Evolutionary conservation across 2,888 invertebrate species (phyloP), one percentile per base, ranked within the genome.

Genomic region (Cantharis lateralis): DNA sequence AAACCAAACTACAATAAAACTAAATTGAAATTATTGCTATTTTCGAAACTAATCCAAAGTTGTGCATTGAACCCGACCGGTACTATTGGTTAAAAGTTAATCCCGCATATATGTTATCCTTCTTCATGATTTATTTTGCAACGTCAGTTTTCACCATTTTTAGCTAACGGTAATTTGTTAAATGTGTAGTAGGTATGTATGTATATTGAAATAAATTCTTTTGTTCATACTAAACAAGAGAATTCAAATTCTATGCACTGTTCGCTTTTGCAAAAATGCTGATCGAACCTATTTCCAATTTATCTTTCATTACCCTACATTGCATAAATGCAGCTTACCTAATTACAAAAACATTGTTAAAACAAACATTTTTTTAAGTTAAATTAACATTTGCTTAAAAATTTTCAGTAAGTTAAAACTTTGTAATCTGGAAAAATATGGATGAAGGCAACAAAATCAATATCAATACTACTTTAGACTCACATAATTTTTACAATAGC

Each of bases 211-310:
- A 78, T 78, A 70, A 73, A 78, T 48, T 75, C 78, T 78, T 78
- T 78, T 78, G 78, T 78, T 78, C 73, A 62, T 78, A 32, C 16
- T 62, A 64, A 78, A 78, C 77, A 75, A 78, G 77, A 71, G 77
- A 72, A 76, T 76, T 73, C 64, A 72, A 76, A 76, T 70, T 76
- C 69, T 28, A 73, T 73, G 76, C 76, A 66, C 69, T 68, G 32
- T 70, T 73, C 76, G 62, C 24, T 62, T 26, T 62, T 72, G 63
- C 28, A 70, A 73, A 76, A 73, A 73, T 76, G 76, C 76, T 76
- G 76, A 76, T 73, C 73, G 76, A 32, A 66, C 76, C 70, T 73
- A 73, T 76, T 76, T 66, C 70, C 11, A 72, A 71, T 72, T 76
- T 76, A 75, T 68, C n/a, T 75, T 75, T 70, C 68, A 66, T 48